phyloP scores from a whole-genome alignment of 53 echinoderm and acorn worm genomes.

The Apostichopus leukothele region DNA sequence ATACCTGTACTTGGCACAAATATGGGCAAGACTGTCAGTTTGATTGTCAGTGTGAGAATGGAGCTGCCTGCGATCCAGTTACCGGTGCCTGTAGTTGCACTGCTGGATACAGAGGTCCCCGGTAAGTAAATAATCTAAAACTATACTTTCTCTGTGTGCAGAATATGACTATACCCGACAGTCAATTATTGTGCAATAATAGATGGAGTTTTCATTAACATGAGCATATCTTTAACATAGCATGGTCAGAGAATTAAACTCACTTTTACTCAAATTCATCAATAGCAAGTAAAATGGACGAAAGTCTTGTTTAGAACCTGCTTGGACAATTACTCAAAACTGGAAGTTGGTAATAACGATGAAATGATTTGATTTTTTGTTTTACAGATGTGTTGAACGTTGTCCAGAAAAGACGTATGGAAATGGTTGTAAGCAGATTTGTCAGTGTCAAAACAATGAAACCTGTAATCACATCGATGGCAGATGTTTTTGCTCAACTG shows the following conservation, averaged over 20 bases:
- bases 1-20: slow-evolving; percentile 36
- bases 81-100: slow-evolving; percentile 76
- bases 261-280: too few relatives aligned
- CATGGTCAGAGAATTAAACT: too few relatives aligned
- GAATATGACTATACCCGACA: too few relatives aligned
- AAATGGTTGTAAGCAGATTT: slow-evolving; percentile 44
- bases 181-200: too few relatives aligned
- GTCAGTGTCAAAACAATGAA: slow-evolving; percentile 61
- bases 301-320: too few relatives aligned
- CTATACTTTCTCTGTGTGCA: too few relatives aligned
- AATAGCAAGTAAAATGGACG: too few relatives aligned
- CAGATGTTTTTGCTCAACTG: slow-evolving; percentile 63
- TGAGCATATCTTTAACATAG: too few relatives aligned
- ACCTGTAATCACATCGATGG: slow-evolving; percentile 63
- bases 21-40: slow-evolving; percentile 67
- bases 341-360: too few relatives aligned
- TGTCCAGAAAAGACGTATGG: slow-evolving; percentile 59
- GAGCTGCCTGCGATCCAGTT: slow-evolving; percentile 65
- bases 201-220: too few relatives aligned
- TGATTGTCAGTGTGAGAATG: slow-evolving; percentile 78
- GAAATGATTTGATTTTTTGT: too few relatives aligned
- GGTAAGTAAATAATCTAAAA: slow-evolving; percentile 62
- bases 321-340: too few relatives aligned
- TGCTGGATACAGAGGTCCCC: slow-evolving; percentile 67
- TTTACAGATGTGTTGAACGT: slow-evolving; percentile 36